A percentile compares a stretch with the other conserved stretches of the same genome.
Conservation (phyloP, 2,113 vertebrate genomes). For the Etheostoma spectabile region DNA sequence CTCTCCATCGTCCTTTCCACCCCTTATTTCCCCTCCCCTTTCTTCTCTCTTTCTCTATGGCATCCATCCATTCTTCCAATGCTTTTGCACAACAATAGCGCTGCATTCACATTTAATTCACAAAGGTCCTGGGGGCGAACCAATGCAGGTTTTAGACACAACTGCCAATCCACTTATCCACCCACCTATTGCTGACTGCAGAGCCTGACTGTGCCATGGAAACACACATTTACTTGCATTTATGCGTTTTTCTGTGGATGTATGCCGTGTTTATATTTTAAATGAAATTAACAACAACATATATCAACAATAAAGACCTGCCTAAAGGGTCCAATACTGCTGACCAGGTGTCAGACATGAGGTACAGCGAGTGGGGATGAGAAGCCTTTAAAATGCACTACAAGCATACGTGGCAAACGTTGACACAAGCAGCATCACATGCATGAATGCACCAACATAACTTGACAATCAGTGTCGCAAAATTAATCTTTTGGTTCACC, state of each 20-base stretch:
- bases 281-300: constrained; percentile 15
- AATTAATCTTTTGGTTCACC: constrained; percentile 67
- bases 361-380: background rate
- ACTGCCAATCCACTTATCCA: constrained; percentile 83
- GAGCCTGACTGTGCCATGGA: constrained; percentile 67
- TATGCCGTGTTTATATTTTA: constrained; percentile 28
- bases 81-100: constrained; percentile 61
- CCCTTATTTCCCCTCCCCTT: constrained; percentile 25
- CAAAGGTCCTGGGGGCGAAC: constrained; percentile 77
- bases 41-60: constrained; percentile 24
- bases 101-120: constrained; percentile 77
- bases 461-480: constrained; percentile 61
- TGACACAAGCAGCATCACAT: constrained; percentile 18
- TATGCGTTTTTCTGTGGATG: constrained; percentile 41
- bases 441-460: constrained; percentile 41
- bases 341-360: constrained; percentile 10
- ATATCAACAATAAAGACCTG: constrained; percentile 1
- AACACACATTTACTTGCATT: constrained; percentile 60
- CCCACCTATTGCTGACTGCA: constrained; percentile 78
- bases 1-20: constrained; percentile 10
- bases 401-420: background rate
- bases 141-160: constrained; percentile 79
- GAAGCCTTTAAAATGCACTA: constrained; percentile 21
- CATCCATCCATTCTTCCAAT: constrained; percentile 42
- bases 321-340: constrained; percentile 4